Percentiles rank a stretch among this genome's conserved stretches.
Conservation (phyloP, 2,797 vertebrate species). For the Urosaurus nigricauda region DNA sequence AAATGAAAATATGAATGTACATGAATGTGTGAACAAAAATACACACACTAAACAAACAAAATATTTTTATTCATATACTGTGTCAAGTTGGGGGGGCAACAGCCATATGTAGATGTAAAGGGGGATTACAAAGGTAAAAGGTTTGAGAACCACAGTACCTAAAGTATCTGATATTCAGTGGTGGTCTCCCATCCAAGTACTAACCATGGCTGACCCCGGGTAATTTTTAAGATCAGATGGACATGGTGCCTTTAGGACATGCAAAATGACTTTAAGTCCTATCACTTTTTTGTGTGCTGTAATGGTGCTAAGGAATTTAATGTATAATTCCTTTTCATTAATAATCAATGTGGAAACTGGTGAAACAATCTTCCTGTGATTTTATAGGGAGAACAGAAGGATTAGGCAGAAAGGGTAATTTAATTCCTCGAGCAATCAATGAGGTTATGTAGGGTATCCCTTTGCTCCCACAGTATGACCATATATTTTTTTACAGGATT, state of each 20-base stretch:
- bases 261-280: background rate
- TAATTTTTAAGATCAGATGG: no score
- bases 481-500: background rate
- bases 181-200: no score
- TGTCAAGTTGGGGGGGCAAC: no score
- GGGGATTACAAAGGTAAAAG: no score
- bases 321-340: background rate
- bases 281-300: background rate
- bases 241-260: background rate
- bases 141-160: no score
- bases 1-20: no score
- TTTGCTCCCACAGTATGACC: background rate
- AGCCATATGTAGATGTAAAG: no score
- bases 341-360: background rate
- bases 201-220: no score
- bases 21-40: no score
- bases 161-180: no score
- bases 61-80: no score
- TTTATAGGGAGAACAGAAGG: background rate
- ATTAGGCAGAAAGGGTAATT: background rate
- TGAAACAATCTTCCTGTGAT: background rate
- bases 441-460: background rate
- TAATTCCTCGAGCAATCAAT: background rate
- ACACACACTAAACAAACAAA: no score
- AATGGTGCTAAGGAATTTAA: background rate